A percentile compares a stretch with the other conserved stretches of the same genome.
These are phyloP conservation scores for Zaprionus lachaisei DNA, from an alignment of 1,140 invertebrate species.

Conservation along the genomic window DNA sequence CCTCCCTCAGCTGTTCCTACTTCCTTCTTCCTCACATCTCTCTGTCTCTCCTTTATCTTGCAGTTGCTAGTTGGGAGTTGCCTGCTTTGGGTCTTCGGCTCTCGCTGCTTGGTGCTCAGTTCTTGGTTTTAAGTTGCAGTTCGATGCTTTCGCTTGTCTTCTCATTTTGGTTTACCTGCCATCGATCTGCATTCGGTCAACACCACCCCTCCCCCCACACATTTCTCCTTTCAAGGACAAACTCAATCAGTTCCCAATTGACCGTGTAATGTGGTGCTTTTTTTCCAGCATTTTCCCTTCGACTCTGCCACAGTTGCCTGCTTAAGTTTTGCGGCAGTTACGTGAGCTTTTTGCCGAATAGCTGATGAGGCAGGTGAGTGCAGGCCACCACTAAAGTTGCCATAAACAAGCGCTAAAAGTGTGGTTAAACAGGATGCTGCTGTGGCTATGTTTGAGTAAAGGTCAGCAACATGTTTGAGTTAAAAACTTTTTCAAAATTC, in stretches of 20 bases:
- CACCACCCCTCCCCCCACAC: background rate
- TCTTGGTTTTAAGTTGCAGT: background rate
- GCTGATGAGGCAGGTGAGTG: background rate
- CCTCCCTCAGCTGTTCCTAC: background rate
- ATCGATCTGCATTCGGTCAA: conserved; percentile 35
- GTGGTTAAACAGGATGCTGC: background rate
- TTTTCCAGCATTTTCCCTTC: background rate
- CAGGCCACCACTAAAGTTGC: background rate
- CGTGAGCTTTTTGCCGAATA: conserved; percentile 26
- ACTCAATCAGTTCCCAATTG: conserved; percentile 56
- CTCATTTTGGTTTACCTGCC: conserved; percentile 21
- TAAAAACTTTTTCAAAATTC: background rate
- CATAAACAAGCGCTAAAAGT: background rate
- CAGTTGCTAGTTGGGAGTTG: conserved; percentile 1
- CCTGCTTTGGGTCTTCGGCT: conserved; percentile 3
- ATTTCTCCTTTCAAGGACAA: conserved; percentile 10
- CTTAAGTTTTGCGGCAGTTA: conserved; percentile 43
- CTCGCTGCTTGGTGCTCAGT: background rate
- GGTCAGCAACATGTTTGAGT: background rate
- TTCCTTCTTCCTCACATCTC: background rate
- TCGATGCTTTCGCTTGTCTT: conserved; percentile 7
- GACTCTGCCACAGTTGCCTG: background rate
- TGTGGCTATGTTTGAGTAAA: background rate
- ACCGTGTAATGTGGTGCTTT: conserved; percentile 43
- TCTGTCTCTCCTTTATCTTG: background rate